Percentiles rank a stretch among this genome's conserved stretches.
Evolutionary conservation across 2,888 invertebrate genomes (phyloP).

Genomic region (Stramonita haemastoma): DNA sequence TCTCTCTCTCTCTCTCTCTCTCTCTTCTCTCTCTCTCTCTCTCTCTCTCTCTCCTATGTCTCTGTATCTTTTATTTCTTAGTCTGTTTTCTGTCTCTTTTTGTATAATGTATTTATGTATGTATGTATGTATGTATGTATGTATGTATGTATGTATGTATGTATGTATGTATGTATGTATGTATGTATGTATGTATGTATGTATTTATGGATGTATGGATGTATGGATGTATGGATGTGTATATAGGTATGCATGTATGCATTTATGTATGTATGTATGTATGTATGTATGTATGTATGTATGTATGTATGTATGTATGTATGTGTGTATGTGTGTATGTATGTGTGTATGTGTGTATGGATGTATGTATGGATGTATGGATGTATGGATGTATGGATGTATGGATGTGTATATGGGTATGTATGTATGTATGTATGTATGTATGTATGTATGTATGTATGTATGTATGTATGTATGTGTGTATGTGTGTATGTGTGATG

Average conservation of each 20-base stretch:
- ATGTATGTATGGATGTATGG: background rate
- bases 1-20: no score
- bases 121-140: background rate
- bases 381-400: no score
- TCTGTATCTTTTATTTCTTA: no score
- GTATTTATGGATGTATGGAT: background rate
- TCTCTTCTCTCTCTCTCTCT: no score
- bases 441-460: background rate
- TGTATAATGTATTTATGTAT: background rate
- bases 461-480: background rate
- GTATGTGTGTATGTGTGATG: background rate
- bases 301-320: background rate
- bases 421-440: no score
- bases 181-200: background rate
- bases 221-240: background rate
- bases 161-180: background rate
- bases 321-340: background rate
- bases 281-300: background rate
- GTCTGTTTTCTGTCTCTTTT: no score
- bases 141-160: background rate
- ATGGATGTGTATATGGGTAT: background rate
- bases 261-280: background rate
- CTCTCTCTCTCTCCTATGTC: no score
- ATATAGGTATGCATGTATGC: background rate
- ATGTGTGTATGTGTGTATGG: background rate